A percentile compares a stretch with the other conserved stretches of the same genome.
Conservation (phyloP, 2,113 vertebrate genomes). For the Chloropsis hardwickii region DNA sequence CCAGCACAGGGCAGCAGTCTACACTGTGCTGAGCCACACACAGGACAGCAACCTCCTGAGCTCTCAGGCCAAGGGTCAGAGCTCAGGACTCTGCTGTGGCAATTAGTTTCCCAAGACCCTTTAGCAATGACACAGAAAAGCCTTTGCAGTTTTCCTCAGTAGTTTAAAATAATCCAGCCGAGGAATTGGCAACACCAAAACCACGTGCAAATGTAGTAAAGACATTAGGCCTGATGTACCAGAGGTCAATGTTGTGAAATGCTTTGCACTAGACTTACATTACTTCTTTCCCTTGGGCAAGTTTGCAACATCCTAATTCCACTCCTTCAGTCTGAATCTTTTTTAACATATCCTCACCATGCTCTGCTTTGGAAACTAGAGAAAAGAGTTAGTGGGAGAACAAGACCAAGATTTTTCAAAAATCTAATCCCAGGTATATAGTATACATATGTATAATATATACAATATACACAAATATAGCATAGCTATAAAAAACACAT, state of each 20-base stretch:
- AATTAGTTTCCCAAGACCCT: neutral
- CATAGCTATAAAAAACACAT: neutral
- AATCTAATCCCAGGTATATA: neutral
- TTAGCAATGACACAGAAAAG: neutral
- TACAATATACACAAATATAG: neutral
- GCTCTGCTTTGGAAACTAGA: neutral
- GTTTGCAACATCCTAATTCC: neutral
- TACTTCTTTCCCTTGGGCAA: neutral
- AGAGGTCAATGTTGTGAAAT: neutral
- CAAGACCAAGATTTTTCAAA: neutral
- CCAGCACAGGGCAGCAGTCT: neutral
- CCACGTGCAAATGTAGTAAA: neutral
- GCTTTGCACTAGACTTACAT: neutral
- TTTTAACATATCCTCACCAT: neutral
- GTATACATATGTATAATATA: neutral
- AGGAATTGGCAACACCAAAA: neutral
- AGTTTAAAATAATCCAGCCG: neutral
- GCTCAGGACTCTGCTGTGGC: neutral
- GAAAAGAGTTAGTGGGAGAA: neutral
- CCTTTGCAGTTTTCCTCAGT: neutral
- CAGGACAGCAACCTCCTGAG: neutral
- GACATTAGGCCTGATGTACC: neutral
- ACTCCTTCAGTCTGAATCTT: neutral
- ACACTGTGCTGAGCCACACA: neutral
- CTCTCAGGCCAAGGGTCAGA: neutral